A percentile compares a stretch with the other conserved stretches of the same genome.
These are phyloP conservation scores for Myiotriccus ornatus DNA, from an alignment of 2,797 vertebrate genomes.

Conservation along the genomic window DNA sequence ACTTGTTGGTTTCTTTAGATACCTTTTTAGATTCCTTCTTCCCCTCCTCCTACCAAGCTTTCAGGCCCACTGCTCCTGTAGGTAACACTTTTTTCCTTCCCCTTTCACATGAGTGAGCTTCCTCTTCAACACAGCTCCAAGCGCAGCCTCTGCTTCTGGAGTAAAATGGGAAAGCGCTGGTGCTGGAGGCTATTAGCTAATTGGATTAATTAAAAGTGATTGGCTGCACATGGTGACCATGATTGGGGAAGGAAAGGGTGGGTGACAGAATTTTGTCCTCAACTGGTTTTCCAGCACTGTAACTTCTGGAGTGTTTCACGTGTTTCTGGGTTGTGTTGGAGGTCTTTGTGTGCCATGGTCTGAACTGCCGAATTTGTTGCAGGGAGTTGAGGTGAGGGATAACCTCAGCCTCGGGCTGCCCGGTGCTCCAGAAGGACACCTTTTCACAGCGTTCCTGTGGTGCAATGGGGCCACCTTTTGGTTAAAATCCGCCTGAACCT, in stretches of 20 bases:
- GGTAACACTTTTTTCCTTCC: neutral
- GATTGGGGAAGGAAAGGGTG: neutral
- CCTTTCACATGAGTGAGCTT: rapidly evolving
- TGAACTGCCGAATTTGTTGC: rapidly evolving
- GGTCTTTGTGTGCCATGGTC: neutral
- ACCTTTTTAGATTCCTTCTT: neutral
- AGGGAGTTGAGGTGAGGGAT: rapidly evolving
- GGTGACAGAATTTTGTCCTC: neutral
- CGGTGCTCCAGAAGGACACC: neutral
- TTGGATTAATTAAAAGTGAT: neutral
- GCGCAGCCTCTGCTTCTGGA: neutral
- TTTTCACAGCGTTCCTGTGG: neutral
- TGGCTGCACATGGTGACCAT: neutral
- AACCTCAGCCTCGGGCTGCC: neutral
- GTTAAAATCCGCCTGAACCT: neutral
- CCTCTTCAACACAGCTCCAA: neutral
- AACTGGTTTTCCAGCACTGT: neutral
- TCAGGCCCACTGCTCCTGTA: neutral
- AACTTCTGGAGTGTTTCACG: rapidly evolving
- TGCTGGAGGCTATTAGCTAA: neutral
- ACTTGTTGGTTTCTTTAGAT: neutral
- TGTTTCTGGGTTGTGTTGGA: neutral
- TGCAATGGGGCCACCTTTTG: neutral
- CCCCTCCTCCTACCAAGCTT: neutral
- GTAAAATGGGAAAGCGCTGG: rapidly evolving